These are phyloP conservation scores for Eurystomus glaucurus DNA, from an alignment of 2,797 vertebrate species.

Conservation along the genomic window DNA sequence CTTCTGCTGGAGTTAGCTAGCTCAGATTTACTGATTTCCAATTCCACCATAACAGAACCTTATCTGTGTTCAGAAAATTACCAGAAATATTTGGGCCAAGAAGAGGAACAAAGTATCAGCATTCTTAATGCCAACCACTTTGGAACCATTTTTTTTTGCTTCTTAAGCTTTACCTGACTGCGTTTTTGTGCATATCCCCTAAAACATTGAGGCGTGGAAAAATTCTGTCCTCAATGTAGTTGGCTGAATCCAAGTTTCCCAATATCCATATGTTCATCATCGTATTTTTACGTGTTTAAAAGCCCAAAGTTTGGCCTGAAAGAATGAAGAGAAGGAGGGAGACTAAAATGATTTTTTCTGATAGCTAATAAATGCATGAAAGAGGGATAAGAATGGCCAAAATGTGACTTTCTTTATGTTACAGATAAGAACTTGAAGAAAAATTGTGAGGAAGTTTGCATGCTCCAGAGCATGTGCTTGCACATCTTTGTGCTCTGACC, in stretches of 20 bases:
- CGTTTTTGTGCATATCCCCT: background rate
- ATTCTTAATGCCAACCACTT: background rate
- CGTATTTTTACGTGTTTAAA: constrained; percentile 9
- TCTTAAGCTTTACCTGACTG: background rate
- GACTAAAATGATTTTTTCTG: background rate
- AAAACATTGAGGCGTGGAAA: background rate
- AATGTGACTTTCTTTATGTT: background rate
- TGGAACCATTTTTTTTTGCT: background rate
- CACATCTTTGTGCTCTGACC: background rate
- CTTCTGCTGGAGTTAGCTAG: background rate
- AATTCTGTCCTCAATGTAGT: background rate
- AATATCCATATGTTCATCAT: background rate
- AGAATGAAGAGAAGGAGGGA: background rate
- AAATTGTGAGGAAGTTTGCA: background rate
- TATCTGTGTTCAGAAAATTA: background rate
- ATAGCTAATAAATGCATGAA: background rate
- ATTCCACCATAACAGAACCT: background rate
- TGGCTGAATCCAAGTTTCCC: background rate
- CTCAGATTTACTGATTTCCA: constrained; percentile 1
- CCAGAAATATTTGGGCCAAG: constrained; percentile 16
- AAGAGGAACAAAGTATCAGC: background rate
- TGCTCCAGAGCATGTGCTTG: background rate
- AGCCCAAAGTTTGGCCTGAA: background rate
- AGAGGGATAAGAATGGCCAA: background rate
- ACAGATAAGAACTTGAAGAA: background rate